A percentile compares a stretch with the other conserved stretches of the same genome.
Evolutionary conservation across 2,888 invertebrate species (phyloP).

Genomic region (Nomada flava): DNA sequence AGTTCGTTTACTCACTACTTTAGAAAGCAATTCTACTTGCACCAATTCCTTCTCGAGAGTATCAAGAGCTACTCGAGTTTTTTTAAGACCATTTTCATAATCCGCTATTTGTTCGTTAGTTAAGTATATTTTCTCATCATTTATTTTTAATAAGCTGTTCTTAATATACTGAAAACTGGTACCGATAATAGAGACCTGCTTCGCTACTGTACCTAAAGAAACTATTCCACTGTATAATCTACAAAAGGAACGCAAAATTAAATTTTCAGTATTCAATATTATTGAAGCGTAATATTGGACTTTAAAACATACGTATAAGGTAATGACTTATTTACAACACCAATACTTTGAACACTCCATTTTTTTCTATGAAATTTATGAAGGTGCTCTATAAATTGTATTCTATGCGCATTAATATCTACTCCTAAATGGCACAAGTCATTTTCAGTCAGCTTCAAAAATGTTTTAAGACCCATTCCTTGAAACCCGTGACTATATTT

Average conservation of each 20-base stretch:
- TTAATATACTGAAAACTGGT: conserved; percentile 86
- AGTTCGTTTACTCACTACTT: conserved; percentile 61
- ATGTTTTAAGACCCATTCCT: conserved; percentile 86
- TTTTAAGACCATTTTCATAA: conserved; percentile 67
- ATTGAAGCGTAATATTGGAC: conserved; percentile 9
- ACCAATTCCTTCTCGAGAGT: conserved; percentile 68
- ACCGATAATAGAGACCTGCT: conserved; percentile 87
- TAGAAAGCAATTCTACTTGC: conserved; percentile 65
- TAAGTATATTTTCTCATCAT: conserved; percentile 48
- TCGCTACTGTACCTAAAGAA: conserved; percentile 85
- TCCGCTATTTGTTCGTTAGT: conserved; percentile 55
- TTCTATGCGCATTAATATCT: conserved; percentile 86
- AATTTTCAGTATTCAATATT: conserved; percentile 3
- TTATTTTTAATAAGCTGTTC: conserved; percentile 63
- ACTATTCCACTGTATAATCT: conserved; percentile 86
- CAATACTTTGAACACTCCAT: conserved; percentile 85
- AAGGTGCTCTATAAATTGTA: conserved; percentile 85
- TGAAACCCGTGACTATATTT: conserved; percentile 84
- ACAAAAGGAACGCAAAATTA: conserved; percentile 73
- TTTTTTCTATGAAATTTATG: conserved; percentile 86
- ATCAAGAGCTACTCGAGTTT: conserved; percentile 62
- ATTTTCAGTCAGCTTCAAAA: conserved; percentile 86
- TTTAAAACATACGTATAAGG: conserved; percentile 70
- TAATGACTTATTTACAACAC: conserved; percentile 64
- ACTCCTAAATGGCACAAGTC: conserved; percentile 87